Percentiles rank a stretch among this genome's conserved stretches.
These are phyloP conservation scores for Ceyx erithaca DNA, from an alignment of 2,797 vertebrate species.

Conservation along the genomic window DNA sequence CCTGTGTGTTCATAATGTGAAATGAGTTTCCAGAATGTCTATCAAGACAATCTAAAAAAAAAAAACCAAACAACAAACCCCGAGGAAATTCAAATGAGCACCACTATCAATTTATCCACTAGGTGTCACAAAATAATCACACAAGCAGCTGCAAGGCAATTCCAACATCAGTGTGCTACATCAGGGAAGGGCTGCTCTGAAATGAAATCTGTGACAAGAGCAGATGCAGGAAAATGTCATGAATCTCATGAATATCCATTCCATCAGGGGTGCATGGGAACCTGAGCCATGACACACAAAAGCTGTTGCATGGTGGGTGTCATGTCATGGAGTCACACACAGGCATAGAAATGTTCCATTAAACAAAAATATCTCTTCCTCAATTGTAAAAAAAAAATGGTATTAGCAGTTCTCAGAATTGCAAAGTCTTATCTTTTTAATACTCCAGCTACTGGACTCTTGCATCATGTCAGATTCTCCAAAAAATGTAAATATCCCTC, in stretches of 20 bases:
- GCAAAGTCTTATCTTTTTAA: neutral
- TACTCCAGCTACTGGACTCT: neutral
- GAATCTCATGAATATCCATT: constrained; percentile 61
- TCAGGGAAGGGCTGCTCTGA: constrained; percentile 50
- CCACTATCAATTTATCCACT: constrained; percentile 56
- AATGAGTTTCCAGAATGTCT: neutral
- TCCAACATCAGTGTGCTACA: constrained; percentile 2
- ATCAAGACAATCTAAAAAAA: neutral
- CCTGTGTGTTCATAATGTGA: neutral
- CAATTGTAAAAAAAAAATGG: neutral
- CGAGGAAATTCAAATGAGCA: neutral
- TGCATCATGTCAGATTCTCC: neutral
- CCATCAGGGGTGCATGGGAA: constrained; percentile 46
- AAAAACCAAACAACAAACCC: too few species aligned
- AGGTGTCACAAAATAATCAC: constrained; percentile 67
- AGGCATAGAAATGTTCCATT: neutral
- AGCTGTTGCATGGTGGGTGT: constrained; percentile 10
- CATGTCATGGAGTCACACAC: neutral
- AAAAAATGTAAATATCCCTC: neutral
- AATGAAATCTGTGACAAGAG: constrained; percentile 22
- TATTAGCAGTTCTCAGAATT: neutral
- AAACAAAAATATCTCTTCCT: neutral
- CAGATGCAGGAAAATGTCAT: constrained; percentile 69
- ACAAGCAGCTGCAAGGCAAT: constrained; percentile 41
- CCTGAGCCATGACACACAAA: constrained; percentile 47